Evolutionary conservation across 2,888 invertebrate genomes (phyloP).

Genomic region (Chloromyia formosa): DNA sequence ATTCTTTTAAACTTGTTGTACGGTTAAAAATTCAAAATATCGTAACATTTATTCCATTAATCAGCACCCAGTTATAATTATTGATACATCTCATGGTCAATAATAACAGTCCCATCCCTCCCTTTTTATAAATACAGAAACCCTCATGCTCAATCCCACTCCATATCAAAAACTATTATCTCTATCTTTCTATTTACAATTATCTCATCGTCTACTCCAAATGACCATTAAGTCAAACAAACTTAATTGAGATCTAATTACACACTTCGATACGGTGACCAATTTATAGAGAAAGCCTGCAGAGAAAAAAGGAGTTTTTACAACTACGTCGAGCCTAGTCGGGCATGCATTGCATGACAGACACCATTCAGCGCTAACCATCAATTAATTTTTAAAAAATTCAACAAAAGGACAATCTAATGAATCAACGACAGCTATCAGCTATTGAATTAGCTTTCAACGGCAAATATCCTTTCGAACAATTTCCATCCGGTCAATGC

Average conservation of each 20-base stretch:
- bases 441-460: conserved; percentile 11
- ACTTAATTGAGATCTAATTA: conserved; percentile 37
- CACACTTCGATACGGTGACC: background rate
- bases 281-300: conserved; percentile 7
- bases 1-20: too few relatives aligned
- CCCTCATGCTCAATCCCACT: too few relatives aligned
- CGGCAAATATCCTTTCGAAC: conserved; percentile 1
- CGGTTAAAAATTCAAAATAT: too few relatives aligned
- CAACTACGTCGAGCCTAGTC: background rate
- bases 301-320: too few relatives aligned
- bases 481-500: background rate
- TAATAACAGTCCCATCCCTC: too few relatives aligned
- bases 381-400: conserved; percentile 41
- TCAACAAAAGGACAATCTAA: background rate
- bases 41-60: too few relatives aligned
- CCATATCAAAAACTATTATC: too few relatives aligned
- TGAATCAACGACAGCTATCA: conserved; percentile 4
- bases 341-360: background rate
- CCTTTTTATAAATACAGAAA: too few relatives aligned
- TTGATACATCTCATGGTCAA: too few relatives aligned
- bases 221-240: conserved; percentile 14
- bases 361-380: conserved; percentile 8
- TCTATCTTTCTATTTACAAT: background rate
- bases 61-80: too few relatives aligned
- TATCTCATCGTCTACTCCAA: conserved; percentile 4